phyloP scores from a whole-genome alignment of 2,797 vertebrate genomes.

The Furcifer pardalis region DNA sequence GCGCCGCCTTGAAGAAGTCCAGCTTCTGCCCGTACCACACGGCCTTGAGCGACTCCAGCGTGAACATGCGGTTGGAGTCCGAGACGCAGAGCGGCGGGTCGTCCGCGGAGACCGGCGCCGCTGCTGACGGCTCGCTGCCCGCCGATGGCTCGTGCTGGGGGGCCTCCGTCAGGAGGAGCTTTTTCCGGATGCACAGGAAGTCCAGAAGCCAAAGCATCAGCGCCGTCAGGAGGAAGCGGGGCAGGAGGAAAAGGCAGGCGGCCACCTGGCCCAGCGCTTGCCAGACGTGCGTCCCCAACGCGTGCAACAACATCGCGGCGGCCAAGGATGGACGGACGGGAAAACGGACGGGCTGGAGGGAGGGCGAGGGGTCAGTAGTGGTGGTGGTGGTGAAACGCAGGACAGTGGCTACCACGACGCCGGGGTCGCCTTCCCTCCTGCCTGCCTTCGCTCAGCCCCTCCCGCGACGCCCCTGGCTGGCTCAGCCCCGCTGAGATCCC shows the following conservation, averaged over 20 bases:
- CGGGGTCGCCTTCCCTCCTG: background rate
- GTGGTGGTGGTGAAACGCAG: too few species aligned
- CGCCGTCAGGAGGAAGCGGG: constrained; percentile 93
- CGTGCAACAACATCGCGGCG: constrained; percentile 86
- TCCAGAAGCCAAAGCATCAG: constrained; percentile 96
- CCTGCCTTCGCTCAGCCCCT: background rate
- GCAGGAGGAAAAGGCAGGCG: constrained; percentile 92
- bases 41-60: constrained; percentile 91
- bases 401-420: too few species aligned
- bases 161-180: constrained; percentile 81
- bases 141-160: constrained; percentile 64
- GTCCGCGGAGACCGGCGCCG: constrained; percentile 76
- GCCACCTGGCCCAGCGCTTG: constrained; percentile 88
- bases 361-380: too few species aligned
- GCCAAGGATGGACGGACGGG: constrained; percentile 18
- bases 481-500: constrained; percentile 73
- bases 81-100: constrained; percentile 96
- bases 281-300: constrained; percentile 86
- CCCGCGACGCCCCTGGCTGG: constrained; percentile 56
- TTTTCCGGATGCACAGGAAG: constrained; percentile 93
- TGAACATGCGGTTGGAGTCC: constrained; percentile 95
- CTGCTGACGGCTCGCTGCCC: constrained; percentile 48
- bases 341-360: too few species aligned
- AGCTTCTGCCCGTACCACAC: constrained; percentile 98
- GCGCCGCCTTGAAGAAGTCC: constrained; percentile 95